Conservation (phyloP, 2,888 invertebrate species). For the Drosophila flavopinicola region DNA sequence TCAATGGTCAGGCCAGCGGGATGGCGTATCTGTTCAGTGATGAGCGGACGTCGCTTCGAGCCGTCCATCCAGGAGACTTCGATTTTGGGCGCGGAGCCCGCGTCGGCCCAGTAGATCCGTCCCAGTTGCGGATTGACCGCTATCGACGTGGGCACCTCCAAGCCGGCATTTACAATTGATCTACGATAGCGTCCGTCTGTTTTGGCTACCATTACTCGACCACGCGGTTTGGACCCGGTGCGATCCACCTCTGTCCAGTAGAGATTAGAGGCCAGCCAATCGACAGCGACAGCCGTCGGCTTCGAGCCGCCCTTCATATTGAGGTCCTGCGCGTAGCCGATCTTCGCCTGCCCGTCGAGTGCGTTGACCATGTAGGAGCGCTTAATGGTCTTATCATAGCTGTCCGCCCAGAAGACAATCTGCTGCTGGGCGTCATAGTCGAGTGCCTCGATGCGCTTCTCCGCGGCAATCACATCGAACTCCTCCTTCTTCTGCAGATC, state of each 20-base stretch:
- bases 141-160: conserved; percentile 95
- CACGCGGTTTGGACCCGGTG: conserved; percentile 90
- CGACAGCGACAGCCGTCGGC: conserved; percentile 95
- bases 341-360: conserved; percentile 89
- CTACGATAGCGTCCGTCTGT: conserved; percentile 95
- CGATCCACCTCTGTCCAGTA: conserved; percentile 96
- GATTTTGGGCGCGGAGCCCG: conserved; percentile 95
- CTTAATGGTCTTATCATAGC: conserved; percentile 94
- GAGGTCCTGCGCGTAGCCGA: conserved; percentile 94
- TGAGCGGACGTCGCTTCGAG: conserved; percentile 91
- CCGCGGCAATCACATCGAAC: conserved; percentile 91
- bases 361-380: conserved; percentile 95
- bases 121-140: conserved; percentile 94
- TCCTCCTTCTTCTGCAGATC: conserved; percentile 89
- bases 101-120: conserved; percentile 96
- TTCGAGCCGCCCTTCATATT: conserved; percentile 92
- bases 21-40: conserved; percentile 92
- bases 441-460: conserved; percentile 95
- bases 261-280: conserved; percentile 96
- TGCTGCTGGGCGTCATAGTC: conserved; percentile 94
- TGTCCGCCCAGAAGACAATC: conserved; percentile 98
- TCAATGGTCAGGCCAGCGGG: conserved; percentile 97
- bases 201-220: conserved; percentile 93
- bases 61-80: conserved; percentile 99
- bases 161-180: conserved; percentile 90